Evolutionary conservation across 2,888 invertebrate species (phyloP).

Genomic region (Heterodera filipjevi): DNA sequence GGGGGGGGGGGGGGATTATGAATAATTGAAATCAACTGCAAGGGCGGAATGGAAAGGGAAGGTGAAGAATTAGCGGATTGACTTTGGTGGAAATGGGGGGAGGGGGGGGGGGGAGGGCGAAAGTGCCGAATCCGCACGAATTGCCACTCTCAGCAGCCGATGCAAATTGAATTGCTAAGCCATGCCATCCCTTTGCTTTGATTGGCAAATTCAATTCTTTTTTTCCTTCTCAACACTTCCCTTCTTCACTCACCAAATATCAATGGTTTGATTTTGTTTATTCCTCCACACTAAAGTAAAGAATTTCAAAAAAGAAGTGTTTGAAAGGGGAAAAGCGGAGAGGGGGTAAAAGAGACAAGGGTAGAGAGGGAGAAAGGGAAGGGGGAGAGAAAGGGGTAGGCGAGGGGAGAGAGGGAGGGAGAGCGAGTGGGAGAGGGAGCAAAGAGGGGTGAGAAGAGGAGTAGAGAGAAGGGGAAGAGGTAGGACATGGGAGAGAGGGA

Average conservation of each 20-base stretch:
- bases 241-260: background rate
- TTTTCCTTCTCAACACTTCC: background rate
- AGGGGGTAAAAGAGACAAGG: background rate
- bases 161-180: slow-evolving; percentile 9
- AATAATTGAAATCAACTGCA: slow-evolving; percentile 10
- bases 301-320: background rate
- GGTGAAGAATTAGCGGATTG: background rate
- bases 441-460: no score
- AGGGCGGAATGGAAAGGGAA: background rate
- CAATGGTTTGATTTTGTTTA: background rate
- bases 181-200: background rate
- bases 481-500: background rate
- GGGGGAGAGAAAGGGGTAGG: no score
- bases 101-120: background rate
- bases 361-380: no score
- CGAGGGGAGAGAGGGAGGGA: no score
- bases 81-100: background rate
- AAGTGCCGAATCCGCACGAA: background rate
- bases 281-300: no score
- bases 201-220: slow-evolving; percentile 3
- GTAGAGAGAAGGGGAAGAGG: background rate
- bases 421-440: no score
- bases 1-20: background rate
- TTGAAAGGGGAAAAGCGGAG: background rate
- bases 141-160: background rate